Evolutionary conservation across 2,113 vertebrate genomes (phyloP), one percentile per base, ranked within the genome.

Genomic region (Strigops habroptila): DNA sequence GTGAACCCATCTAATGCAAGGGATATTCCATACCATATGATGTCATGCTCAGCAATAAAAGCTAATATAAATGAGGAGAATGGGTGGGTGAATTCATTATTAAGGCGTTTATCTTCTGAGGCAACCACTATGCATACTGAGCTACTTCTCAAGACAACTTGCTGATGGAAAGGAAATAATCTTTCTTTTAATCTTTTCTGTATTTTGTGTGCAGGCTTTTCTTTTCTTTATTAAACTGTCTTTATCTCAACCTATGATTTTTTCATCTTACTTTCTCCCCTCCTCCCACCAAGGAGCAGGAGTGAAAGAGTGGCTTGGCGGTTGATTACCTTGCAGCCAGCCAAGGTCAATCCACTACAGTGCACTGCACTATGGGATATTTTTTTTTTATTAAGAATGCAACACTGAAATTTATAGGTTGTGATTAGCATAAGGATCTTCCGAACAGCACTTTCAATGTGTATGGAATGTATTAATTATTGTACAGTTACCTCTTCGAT

Each of bases 61-160:
- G 5, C 37, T 37, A 69, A 74, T 21, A 79, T 12, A 59, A 82
- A n/a, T 2, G 25, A 67, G 12, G 27, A 60, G 46, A 82, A 60
- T 2, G 5, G 14, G 14, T 59, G 22, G 57, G 33, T 59, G 14
- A 59, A 59, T n/a, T 57, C 8, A 30, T 76, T 67, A 57, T 75
- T 65, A 33, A 64, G 49, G 8, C 1, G 1, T 74, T 53, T 53
- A 10, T 39, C 33, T 55, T 64, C 48, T 4, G 3, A 84, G 24
- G 41, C 22, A 64, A 55, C 18, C 0, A 1, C 27, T 53, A 17
- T 1, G 1, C 3, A 4, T 55, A 64, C 18, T 18, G 39, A 46
- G 22, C 12, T 74, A 55, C 39, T 64, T 74, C 10, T 27, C n/a
- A 64, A 53, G 28, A 17, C 14, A 33, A 22, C 17, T 14, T 73